Evolutionary conservation across 2,888 invertebrate genomes (phyloP), one percentile per base, ranked within the genome.

Genomic region (Flexamia atlantica): DNA sequence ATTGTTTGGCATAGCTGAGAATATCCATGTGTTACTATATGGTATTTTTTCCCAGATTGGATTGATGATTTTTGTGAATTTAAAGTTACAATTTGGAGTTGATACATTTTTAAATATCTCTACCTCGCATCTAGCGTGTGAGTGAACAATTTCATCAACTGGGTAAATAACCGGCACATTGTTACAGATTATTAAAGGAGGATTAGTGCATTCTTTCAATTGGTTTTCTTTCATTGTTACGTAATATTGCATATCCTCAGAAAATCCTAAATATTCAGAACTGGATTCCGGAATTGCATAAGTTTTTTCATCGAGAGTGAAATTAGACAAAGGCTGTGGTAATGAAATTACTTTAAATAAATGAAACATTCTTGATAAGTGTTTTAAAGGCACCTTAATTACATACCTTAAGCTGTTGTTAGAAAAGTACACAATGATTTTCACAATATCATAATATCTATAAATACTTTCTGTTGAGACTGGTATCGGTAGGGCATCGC

Each of bases 391-490:
- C 4, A 68, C 25, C 25, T 28, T 68, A 25, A 68, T 68, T 5
- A 68, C 25, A 68, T 68, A 68, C 17, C 28, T 68, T 23, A 25
- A 25, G 7, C 25, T 23, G 5, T 68, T 17, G 7, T 68, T 17
- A 9, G 30, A 14, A 17, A 23, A 68, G 17, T 68, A 68, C 9
- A 9, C 68, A 28, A 68, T n/a, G n/a, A n/a, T n/a, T n/a, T n/a
- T n/a, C n/a, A 68, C 68, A 7, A 68, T 68, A 28, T 68, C 68
- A 28, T 68, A 68, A 28, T 68, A 68, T 68, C 17, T 68, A 68
- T 68, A 68, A 7, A 68, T 25, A 68, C 17, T 68, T 7, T 20
- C 7, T 68, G 17, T 25, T 23, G 68, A 23, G 17, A 68, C 68
- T 7, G 68, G 68, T 5, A 68, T 23, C n/a, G 68, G 68, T 17